Percentiles rank a stretch among this genome's conserved stretches.
phyloP scores from a whole-genome alignment of 23 tunicate species.

The Clavelina lepadiformis region DNA sequence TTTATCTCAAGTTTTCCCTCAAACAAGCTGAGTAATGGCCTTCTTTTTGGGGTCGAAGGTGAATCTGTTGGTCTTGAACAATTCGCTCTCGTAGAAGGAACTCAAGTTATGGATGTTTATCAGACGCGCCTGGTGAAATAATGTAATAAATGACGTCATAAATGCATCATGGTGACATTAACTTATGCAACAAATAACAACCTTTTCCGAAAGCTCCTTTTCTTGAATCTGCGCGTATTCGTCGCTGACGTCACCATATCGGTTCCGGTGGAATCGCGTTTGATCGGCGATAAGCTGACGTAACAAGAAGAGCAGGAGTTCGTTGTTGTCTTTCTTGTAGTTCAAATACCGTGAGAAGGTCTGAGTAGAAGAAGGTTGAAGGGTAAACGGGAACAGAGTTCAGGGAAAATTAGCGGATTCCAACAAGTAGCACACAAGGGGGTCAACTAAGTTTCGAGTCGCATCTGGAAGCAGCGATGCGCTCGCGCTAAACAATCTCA shows the following conservation, averaged over 20 bases:
- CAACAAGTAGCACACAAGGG: too few species aligned
- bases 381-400: too few species aligned
- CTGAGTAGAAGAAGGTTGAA: too few species aligned
- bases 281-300: conserved; percentile 90
- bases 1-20: too few species aligned
- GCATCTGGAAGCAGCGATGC: too few species aligned
- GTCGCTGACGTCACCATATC: conserved; percentile 63
- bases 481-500: too few species aligned
- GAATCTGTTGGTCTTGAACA: conserved; percentile 75
- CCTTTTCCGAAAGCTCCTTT: conserved; percentile 90
- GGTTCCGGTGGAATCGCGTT: conserved; percentile 51
- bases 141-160: too few species aligned
- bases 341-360: conserved; percentile 81
- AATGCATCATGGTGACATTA: too few species aligned
- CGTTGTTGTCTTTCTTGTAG: conserved; percentile 98
- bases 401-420: too few species aligned
- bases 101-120: conserved; percentile 73
- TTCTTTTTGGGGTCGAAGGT: conserved; percentile 76
- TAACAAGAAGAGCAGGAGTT: conserved; percentile 81
- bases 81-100: conserved; percentile 62
- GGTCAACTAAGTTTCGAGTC: too few species aligned
- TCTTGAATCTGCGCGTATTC: conserved; percentile 77
- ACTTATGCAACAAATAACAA: conserved; percentile 6
- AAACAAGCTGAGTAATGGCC: conserved; percentile 78
- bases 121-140: conserved; percentile 59